Conservation (phyloP, 2,113 vertebrate genomes). For the Erinaceus europaeus region DNA sequence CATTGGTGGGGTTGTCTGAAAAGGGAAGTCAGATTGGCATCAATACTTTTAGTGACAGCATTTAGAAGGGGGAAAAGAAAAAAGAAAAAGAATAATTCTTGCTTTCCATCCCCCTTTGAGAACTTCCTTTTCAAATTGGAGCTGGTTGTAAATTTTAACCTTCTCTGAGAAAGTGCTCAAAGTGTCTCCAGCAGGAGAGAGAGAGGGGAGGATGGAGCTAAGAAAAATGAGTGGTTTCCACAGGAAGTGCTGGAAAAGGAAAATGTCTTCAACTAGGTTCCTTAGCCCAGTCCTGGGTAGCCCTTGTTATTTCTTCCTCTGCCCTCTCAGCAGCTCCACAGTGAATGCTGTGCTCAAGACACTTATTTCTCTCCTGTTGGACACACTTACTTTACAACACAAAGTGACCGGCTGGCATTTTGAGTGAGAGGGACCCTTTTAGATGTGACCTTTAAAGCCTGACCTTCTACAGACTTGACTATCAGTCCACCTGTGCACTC, state of each 20-base stretch:
- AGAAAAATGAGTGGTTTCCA: too few relatives aligned
- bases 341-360: not conserved
- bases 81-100: not conserved
- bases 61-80: not conserved
- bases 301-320: not conserved
- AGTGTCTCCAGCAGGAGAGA: not conserved
- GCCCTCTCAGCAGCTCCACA: not conserved
- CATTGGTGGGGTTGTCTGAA: too few relatives aligned
- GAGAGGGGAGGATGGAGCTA: not conserved
- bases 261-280: not conserved
- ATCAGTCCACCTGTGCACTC: constrained; percentile 1
- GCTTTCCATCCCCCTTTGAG: not conserved
- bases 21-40: too few relatives aligned
- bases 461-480: not conserved
- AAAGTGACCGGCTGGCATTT: constrained; percentile 14
- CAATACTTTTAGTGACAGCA: too few relatives aligned
- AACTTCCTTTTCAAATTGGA: not conserved
- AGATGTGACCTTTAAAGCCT: constrained; percentile 53
- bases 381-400: not conserved
- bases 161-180: too few relatives aligned
- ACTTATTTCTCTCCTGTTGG: not conserved
- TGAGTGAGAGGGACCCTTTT: not conserved
- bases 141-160: too few relatives aligned
- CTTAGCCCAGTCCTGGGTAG: not conserved
- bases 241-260: not conserved